Evolutionary conservation across 2,797 vertebrate species (phyloP).

Genomic region (Typhlichthys eigenmanni): DNA sequence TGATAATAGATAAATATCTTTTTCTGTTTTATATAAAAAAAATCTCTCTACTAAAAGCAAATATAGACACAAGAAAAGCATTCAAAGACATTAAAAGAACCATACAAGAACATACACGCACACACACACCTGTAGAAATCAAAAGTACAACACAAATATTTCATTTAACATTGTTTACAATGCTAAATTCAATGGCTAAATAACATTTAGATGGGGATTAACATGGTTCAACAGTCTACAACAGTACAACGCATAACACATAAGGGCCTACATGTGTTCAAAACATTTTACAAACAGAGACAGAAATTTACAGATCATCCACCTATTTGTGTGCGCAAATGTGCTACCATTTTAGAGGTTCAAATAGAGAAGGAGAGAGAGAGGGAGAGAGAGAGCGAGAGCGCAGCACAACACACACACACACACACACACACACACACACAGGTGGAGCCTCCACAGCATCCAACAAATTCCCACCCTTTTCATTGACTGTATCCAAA

Average conservation of each 20-base stretch:
- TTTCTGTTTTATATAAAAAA: conserved; percentile 68
- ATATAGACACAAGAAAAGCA: conserved; percentile 54
- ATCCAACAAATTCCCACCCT: background rate
- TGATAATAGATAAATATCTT: conserved; percentile 79
- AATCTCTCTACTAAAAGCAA: conserved; percentile 48
- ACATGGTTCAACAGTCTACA: conserved; percentile 46
- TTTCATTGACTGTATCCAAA: conserved; percentile 8
- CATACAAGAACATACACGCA: conserved; percentile 21
- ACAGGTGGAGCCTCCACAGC: conserved; percentile 38
- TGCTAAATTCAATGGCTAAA: conserved; percentile 43
- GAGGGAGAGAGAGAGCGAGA: conserved; percentile 6
- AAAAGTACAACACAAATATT: conserved; percentile 15
- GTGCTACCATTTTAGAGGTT: conserved; percentile 8
- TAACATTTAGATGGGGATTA: conserved; percentile 60
- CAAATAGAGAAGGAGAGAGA: background rate
- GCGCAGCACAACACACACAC: conserved; percentile 5
- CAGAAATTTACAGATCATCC: conserved; percentile 68
- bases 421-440: conserved; percentile 37
- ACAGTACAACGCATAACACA: conserved; percentile 54
- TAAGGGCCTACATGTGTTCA: conserved; percentile 51
- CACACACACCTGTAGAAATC: conserved; percentile 12
- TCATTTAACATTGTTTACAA: conserved; percentile 21
- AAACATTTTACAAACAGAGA: conserved; percentile 67
- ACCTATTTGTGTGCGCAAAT: conserved; percentile 14
- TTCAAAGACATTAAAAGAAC: conserved; percentile 34